Evolutionary conservation across 2,888 invertebrate species (phyloP).

Genomic region (Muschampia plurimacula): DNA sequence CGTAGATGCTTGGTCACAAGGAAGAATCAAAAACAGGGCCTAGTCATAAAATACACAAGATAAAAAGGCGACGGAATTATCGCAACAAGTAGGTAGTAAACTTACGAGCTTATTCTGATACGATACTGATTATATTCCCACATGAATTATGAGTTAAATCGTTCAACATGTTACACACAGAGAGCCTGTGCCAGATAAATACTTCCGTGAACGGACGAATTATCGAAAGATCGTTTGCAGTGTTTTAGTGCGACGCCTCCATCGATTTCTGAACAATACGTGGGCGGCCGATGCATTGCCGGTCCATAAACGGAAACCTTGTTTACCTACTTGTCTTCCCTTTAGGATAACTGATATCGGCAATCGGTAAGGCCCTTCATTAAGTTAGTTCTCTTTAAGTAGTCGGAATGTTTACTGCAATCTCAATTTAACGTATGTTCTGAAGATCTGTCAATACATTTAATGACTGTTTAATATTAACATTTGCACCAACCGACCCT

Average conservation of each 20-base stretch:
- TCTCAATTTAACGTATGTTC: conserved; percentile 47
- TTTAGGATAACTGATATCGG: conserved; percentile 72
- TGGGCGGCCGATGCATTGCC: conserved; percentile 82
- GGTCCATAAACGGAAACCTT: conserved; percentile 74
- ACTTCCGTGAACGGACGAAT: conserved; percentile 78
- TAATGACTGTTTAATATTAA: not conserved
- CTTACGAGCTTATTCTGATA: conserved; percentile 30
- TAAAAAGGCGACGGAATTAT: conserved; percentile 32
- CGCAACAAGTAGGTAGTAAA: conserved; percentile 23
- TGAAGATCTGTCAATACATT: not conserved
- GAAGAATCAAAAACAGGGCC: conserved; percentile 24
- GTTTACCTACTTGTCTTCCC: conserved; percentile 80
- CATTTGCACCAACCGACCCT: not conserved
- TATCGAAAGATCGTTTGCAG: conserved; percentile 73
- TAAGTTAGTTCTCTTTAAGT: conserved; percentile 62
- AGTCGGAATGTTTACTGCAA: conserved; percentile 55
- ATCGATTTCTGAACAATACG: conserved; percentile 69
- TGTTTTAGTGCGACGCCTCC: conserved; percentile 75
- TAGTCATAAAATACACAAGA: conserved; percentile 37
- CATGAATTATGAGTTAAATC: conserved; percentile 55
- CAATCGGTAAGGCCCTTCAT: conserved; percentile 66
- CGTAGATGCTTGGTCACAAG: conserved; percentile 24
- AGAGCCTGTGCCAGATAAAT: conserved; percentile 59
- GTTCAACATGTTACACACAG: conserved; percentile 53
- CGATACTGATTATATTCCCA: conserved; percentile 47